Conservation (phyloP, 2,113 vertebrate species). For the Leuciscus idus region DNA sequence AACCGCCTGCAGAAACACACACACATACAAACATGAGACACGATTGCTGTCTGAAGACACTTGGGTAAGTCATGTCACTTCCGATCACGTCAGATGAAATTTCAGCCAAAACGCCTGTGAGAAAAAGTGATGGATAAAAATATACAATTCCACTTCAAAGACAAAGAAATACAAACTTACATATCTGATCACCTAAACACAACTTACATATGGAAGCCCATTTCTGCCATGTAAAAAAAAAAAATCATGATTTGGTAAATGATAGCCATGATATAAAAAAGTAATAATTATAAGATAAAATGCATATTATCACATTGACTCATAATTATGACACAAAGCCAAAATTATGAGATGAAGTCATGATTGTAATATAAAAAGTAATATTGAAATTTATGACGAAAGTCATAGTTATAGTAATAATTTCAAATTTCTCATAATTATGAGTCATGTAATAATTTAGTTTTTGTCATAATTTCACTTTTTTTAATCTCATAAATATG, state of each 20-base stretch:
- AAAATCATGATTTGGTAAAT: not conserved
- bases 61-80: constrained; percentile 35
- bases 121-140: constrained; percentile 25
- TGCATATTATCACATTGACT: no score
- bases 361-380: not conserved
- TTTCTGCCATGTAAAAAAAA: not conserved
- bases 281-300: not conserved
- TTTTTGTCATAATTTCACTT: no score
- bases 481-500: not conserved
- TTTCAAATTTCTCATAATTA: no score
- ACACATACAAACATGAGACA: constrained; percentile 9
- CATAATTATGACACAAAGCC: no score
- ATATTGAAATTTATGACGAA: not conserved
- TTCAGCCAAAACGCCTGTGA: constrained; percentile 17
- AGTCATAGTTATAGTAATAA: no score
- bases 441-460: no score
- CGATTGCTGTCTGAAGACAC: constrained; percentile 3
- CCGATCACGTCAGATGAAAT: constrained; percentile 14
- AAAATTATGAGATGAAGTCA: not conserved
- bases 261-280: not conserved
- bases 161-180: constrained; percentile 6
- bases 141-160: not conserved
- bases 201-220: not conserved
- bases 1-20: constrained; percentile 74
- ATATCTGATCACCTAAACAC: constrained; percentile 9